Evolutionary conservation across 64 coral and sea anemone species (phyloP).

Genomic region (Cladopsammia gracilis): DNA sequence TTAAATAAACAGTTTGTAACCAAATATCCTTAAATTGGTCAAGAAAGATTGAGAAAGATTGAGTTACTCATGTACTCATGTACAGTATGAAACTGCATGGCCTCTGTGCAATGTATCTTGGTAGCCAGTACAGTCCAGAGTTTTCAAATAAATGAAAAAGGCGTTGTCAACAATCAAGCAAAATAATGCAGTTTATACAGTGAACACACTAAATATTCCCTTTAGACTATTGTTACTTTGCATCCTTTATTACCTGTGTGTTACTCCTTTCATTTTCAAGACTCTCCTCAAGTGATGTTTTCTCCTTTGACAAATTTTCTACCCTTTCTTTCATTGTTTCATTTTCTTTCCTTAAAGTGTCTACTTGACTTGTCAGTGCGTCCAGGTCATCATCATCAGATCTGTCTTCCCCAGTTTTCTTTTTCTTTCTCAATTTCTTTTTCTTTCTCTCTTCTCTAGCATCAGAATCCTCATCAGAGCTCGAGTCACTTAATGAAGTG

Average conservation of each 20-base stretch:
- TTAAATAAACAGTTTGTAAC: no score
- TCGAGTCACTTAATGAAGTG: not conserved
- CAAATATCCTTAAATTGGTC: no score
- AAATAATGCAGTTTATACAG: no score
- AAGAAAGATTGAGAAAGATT: no score
- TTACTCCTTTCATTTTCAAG: conserved; percentile 14
- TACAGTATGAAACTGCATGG: no score
- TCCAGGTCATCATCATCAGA: not conserved
- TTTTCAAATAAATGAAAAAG: no score
- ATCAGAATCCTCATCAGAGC: conserved; percentile 3
- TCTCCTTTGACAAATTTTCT: conserved; percentile 23
- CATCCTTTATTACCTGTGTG: not conserved
- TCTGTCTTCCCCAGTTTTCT: not conserved
- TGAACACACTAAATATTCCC: no score
- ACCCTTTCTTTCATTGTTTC: not conserved
- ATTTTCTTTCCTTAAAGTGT: not conserved
- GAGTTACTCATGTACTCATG: no score
- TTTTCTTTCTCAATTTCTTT: conserved; percentile 17
- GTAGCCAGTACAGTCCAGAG: no score
- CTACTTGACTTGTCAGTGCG: not conserved
- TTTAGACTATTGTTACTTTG: no score
- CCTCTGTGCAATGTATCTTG: no score
- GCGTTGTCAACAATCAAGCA: no score
- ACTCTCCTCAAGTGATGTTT: conserved; percentile 1
- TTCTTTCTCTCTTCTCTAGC: not conserved